These are phyloP conservation scores for Balaenoptera acutorostrata DNA, from an alignment of 2,113 vertebrate genomes.

Conservation along the genomic window DNA sequence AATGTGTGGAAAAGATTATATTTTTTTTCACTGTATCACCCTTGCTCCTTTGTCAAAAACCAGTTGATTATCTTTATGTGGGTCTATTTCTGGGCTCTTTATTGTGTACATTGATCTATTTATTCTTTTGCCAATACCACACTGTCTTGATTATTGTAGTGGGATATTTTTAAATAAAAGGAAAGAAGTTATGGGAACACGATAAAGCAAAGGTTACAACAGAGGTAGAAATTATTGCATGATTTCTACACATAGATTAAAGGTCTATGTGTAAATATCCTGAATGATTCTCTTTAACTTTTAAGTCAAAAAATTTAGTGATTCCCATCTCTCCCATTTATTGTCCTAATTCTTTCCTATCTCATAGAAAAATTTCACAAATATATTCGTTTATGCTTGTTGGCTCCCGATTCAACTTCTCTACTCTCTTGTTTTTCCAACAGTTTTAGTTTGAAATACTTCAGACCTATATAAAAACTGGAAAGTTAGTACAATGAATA, in stretches of 20 bases:
- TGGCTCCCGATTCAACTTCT: neutral
- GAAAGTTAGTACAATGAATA: neutral
- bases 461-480: neutral
- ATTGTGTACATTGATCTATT: neutral
- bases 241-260: neutral
- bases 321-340: neutral
- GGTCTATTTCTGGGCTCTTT: neutral
- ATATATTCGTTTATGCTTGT: neutral
- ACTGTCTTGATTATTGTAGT: neutral
- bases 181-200: neutral
- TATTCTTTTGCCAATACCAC: neutral
- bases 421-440: neutral
- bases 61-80: neutral
- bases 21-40: neutral
- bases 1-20: neutral
- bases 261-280: neutral
- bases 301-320: neutral
- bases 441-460: neutral
- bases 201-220: neutral
- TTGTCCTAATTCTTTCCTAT: neutral
- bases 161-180: neutral
- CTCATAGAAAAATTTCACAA: neutral
- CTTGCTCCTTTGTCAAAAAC: neutral
- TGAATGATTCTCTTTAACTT: neutral
- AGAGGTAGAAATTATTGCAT: neutral